Base-by-base conservation (phyloP, 2,888 invertebrate species). In the Ariolimax columbianus region DNA sequence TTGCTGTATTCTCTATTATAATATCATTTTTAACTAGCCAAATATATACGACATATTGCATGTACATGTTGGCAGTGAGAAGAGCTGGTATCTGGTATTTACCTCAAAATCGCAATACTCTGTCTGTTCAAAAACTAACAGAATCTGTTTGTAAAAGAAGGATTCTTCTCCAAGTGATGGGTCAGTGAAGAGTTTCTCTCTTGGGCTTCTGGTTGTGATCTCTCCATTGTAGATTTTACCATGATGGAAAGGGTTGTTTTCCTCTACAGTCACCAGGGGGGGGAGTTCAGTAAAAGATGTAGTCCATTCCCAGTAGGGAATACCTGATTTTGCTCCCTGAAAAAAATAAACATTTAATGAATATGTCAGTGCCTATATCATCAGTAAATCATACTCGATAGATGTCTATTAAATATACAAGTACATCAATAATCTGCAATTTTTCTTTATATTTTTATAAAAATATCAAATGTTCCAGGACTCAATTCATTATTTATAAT, bases 51-150 rank as follows among this genome's bases (percentile, higher is more conserved):
- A 63, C 7, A 4, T n/a, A 26, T 63, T 30, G 11, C 63, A 63
- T 63, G 11, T 23, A 63, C 3, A n/a, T 63, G 6, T 30, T 63
- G 26, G 2, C 4, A 23, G 30, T 7, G 30, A 63, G 63, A 4
- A n/a, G 63, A 19, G 19, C 55, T 30, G 30, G 38, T 14, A 38
- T 33, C 33, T 26, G 23, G 6, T 9, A 30, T 70, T 33, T 47
- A 86, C 86, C 84, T 89, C 88, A 79, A 88, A 88, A 83, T 87
- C 86, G 73, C 89, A 88, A 77, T 85, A 88, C 80, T 89, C 87
- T 11, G 84, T 83, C 86, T 89, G 89, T 51, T 87, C 89, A 43
- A 88, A 83, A 47, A 87, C 87, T 36, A 87, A 70, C 55, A 87
- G 77, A n/a, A 80, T 72, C 55, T 88, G 89, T 4, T 83, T 72